Base-by-base conservation (phyloP, 2,797 vertebrate genomes). In the Pseudochromis fuscus region DNA sequence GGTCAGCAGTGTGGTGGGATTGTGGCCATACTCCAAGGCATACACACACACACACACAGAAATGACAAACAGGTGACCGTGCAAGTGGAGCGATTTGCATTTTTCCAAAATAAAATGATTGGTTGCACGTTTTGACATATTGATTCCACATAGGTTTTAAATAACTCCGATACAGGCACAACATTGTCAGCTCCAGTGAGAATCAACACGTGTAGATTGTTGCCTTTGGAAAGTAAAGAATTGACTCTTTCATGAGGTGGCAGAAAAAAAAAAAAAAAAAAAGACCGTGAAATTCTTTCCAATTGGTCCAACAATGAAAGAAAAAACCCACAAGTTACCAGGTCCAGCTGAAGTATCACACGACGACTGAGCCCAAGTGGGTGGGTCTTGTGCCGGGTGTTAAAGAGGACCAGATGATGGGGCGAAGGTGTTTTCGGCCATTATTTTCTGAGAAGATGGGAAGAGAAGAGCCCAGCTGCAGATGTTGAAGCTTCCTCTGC, bases 341-440 rank as follows among this genome's bases (percentile, higher is more conserved):
- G 67, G 53, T 83, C 79, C 77, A 82, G 79, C 69, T 77, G 71
- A 90, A 85, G 82, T 72, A 88, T 84, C 75, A 68, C 31, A 82
- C 59, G 25, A 83, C 65, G 58, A 61, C 60, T 13, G 62, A 68
- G 57, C 62, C 67, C 66, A 77, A 74, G 59, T 28, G 58, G 80
- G 82, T 49, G 64, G 81, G 72, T 85, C 79, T 40, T 45, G 8
- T 40, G 76, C 21, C 19, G 49, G 69, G 79, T 76, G 84, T 76
- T 88, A 88, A 92, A 65, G 81, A 90, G 85, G 81, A 90, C 83
- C 92, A 91, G 89, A 90, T 90, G 89, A 93, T 56, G 71, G 64
- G 67, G 53, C 6, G 15, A 81, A 86, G 72, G 84, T 75, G 80
- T 81, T 88, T 88, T 84, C 55, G 65, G 67, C 63, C 31, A 40